Percentiles rank a stretch among this genome's conserved stretches.
Conservation (phyloP, 2,113 vertebrate genomes). For the Telmatochromis brachygnathus region DNA sequence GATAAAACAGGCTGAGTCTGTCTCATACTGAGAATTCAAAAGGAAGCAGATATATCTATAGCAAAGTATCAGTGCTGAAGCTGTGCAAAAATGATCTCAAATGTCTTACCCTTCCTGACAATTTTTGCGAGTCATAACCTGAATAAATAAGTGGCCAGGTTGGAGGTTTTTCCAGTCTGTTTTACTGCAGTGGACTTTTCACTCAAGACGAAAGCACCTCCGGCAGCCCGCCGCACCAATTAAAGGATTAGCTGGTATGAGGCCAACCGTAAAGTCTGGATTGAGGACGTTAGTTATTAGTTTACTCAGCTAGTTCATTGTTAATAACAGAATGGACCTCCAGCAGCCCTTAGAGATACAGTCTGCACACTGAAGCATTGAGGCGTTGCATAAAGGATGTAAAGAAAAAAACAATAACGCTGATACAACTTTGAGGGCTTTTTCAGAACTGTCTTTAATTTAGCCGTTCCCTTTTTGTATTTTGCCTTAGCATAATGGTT, state of each 20-base stretch:
- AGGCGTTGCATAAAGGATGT: background rate
- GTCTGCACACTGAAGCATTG: background rate
- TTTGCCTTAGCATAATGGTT: slow-evolving; percentile 3
- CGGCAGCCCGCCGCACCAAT: slow-evolving; percentile 11
- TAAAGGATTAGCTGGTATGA: slow-evolving; percentile 48
- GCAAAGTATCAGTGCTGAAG: background rate
- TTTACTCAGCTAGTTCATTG: slow-evolving; percentile 39
- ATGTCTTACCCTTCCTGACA: background rate
- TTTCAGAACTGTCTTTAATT: background rate
- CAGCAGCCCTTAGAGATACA: slow-evolving; percentile 16
- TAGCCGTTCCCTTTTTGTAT: background rate
- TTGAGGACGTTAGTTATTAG: slow-evolving; percentile 39
- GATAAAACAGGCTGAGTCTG: background rate
- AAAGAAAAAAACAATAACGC: background rate
- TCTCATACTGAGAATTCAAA: background rate
- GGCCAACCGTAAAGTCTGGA: slow-evolving; percentile 29
- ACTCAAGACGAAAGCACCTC: slow-evolving; percentile 12
- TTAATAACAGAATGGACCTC: slow-evolving; percentile 27
- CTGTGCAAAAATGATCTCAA: background rate
- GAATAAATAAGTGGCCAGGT: background rate
- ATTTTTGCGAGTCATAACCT: background rate
- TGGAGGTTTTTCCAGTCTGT: background rate
- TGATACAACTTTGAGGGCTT: background rate
- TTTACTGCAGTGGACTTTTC: slow-evolving; percentile 3
- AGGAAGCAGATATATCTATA: background rate